Evolutionary conservation across 2,797 vertebrate species (phyloP), one percentile per base, ranked within the genome.

Genomic region (Silurus lanzhouensis): DNA sequence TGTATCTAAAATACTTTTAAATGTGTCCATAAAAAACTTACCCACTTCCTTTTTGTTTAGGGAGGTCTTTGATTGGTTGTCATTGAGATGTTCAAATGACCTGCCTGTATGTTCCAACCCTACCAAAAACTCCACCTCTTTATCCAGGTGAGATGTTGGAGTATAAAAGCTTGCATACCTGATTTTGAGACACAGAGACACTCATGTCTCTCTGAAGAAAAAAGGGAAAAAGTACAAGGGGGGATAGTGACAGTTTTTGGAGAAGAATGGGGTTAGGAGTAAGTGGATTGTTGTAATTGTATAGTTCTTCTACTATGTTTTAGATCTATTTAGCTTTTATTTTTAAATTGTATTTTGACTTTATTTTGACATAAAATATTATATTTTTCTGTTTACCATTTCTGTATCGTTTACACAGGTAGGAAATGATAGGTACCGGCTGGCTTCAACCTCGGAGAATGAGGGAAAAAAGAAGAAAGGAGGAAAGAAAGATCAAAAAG

Each of bases 401-500:
- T 58, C 48, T 19, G 74, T 91, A 88, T 61, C 88, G 64, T 60
- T 75, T 78, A 84, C 1, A n/a, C 88, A 99, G 98, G 94, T 91
- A 89, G 98, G 98, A 92, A 96, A 96, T 91, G 97, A 99, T 87
- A 97, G 97, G 0, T 99, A 99, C 95, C 95, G 97, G 68, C 93
- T 96, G 81, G 97, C 98, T 0, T 94, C 97, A 0, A 97, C 97
- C 3, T 97, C 97, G 0, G 97, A 99, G 46, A 92, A 95, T 87
- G 92, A 89, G 2, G 22, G 94, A 3, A 95, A 92, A 20, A 97
- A 95, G 64, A 91, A 91, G 14, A 92, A 93, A 76, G 93, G 92
- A 61, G 95, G 95, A 12, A 97, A 89, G 92, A 84, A 71, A 61
- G 83, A 55, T 7, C 27, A 87, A 55, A 88, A 87, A 82, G 96